Evolutionary conservation across 2,888 invertebrate species (phyloP).

Genomic region (Dinocampus coccinellae): DNA sequence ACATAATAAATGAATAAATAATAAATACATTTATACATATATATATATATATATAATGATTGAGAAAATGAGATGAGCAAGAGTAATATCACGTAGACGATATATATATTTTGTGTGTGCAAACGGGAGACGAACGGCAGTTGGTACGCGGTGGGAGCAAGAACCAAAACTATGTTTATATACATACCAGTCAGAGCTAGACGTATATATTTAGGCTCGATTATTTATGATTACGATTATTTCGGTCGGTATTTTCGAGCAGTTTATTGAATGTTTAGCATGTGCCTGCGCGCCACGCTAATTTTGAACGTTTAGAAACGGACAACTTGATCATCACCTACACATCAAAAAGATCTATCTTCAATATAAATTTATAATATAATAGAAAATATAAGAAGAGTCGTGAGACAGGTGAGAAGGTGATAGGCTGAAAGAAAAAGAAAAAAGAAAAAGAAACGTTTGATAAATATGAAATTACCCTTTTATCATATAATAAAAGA

Average conservation of each 20-base stretch:
- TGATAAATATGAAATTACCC: background rate
- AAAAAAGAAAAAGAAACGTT: background rate
- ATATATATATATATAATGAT: no score
- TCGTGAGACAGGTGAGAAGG: no score
- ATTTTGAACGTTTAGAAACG: constrained; percentile 57
- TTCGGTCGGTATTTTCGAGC: constrained; percentile 62
- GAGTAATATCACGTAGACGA: constrained; percentile 20
- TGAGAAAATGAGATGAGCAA: background rate
- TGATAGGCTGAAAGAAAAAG: no score
- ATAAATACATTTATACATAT: no score
- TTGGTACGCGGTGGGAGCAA: constrained; percentile 48
- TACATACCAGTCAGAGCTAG: constrained; percentile 43
- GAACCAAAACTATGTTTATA: constrained; percentile 27
- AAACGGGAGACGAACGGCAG: constrained; percentile 41
- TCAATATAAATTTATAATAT: background rate
- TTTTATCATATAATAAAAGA: background rate
- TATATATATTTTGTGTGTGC: no score
- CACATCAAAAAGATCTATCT: background rate
- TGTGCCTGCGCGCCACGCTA: constrained; percentile 58
- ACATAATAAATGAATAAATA: background rate
- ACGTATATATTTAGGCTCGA: constrained; percentile 65
- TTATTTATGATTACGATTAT: constrained; percentile 68
- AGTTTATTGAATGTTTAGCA: constrained; percentile 66
- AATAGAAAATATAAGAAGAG: no score
- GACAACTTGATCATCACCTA: constrained; percentile 30